Conservation (phyloP, 2,113 vertebrate species). For the Myiagra hebetior region DNA sequence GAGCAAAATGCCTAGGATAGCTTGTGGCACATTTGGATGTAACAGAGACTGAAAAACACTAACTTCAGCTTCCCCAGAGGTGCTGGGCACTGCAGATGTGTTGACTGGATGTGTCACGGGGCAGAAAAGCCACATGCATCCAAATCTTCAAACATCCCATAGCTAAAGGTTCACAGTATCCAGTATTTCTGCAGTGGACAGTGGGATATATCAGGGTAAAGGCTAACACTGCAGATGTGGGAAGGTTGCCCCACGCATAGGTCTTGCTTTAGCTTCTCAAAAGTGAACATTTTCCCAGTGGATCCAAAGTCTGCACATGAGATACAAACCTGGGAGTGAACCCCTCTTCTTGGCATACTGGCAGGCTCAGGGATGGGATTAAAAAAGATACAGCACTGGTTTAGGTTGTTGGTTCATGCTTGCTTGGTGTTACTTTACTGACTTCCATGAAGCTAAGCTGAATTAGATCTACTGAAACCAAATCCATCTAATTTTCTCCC, state of each 20-base stretch:
- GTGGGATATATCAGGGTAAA: background rate
- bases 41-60: background rate
- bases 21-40: background rate
- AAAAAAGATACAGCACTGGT: background rate
- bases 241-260: background rate
- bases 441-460: background rate
- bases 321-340: background rate
- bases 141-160: background rate
- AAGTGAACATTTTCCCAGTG: background rate
- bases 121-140: background rate
- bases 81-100: background rate
- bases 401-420: background rate
- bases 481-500: slow-evolving; percentile 19
- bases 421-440: background rate
- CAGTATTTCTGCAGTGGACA: background rate
- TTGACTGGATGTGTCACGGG: background rate
- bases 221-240: background rate
- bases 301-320: background rate
- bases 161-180: background rate
- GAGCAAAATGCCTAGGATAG: background rate
- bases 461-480: background rate
- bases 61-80: background rate
- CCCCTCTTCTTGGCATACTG: background rate
- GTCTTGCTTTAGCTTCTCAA: background rate
- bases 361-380: background rate